Evolutionary conservation across 2,797 vertebrate genomes (phyloP), one percentile per base, ranked within the genome.

Genomic region (Synanceia verrucosa): DNA sequence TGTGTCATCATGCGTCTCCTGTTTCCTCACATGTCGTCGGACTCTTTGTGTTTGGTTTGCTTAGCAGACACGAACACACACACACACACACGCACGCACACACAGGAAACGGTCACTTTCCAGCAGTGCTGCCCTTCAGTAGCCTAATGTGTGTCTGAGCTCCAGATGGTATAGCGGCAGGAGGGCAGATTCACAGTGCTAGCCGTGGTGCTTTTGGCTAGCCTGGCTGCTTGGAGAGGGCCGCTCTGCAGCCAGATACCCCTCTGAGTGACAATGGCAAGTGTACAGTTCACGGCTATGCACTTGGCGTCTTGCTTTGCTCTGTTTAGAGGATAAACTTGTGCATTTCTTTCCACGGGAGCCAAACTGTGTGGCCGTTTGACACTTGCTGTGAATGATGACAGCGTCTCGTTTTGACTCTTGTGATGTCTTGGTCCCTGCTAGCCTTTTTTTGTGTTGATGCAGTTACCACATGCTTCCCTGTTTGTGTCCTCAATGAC

Each of bases 121-220:
- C 86, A 86, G 88, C 86, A 88, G 72, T 4, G 89, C 87, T 79
- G 65, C 83, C 84, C 88, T 81, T 88, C 78, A 80, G 81, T 82
- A 70, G 80, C 74, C 86, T 89, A 88, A 90, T 86, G 79, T 88
- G 90, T 92, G 90, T 92, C 88, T 92, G 90, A 70, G 73, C 86
- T 88, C 89, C 94, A 94, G 94, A 94, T 94, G 93, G 94, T 58
- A 23, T 66, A 83, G 71, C 90, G 8, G 90, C 80, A 79, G 93
- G 93, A 86, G 88, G 90, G 87, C 91, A 86, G 87, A 83, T 88
- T 86, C 81, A 74, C 44, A 46, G 55, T 59, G 70, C 68, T 84
- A 77, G 77, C 81, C 43, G 48, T 71, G 69, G 82, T 79, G 87
- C 85, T 83, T 82, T 44, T 37, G 79, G 10, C 16, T 44, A n/a